Base-by-base conservation (phyloP, 2,888 invertebrate genomes). In the Cryptosula pallasiana region DNA sequence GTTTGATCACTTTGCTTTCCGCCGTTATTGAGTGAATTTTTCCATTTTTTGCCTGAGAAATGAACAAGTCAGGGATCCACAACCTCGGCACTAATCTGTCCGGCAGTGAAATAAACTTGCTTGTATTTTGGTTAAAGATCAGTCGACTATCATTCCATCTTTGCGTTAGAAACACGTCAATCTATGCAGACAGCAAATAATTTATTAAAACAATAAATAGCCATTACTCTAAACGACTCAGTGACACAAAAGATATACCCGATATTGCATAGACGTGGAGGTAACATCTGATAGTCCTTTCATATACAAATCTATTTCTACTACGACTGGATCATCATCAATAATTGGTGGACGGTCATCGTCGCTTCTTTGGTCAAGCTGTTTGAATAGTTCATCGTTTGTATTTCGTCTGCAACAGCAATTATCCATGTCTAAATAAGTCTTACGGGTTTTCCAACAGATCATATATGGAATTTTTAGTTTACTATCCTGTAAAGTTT, bases 111-210 rank as follows among this genome's bases (percentile, higher is more conserved):
- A 63, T 32, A 32, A 25, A 63, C 32, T 5, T 32, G n/a, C 32
- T n/a, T 34, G 5, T 34, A 5, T 2, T 13, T 25, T 63, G 20
- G 5, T 25, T 25, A 32, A 63, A 63, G 5, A 13, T 27, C 63
- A 63, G 34, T 13, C 63, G 27, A 13, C 32, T 63, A 34, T 63
- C 63, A 63, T 25, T 27, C 63, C 63, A 63, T 25, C 32, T 20
- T 63, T 63, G 63, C 5, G 63, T 63, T 5, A 63, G 63, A 32
- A 63, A 63, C 29, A 63, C 20, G n/a, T 63, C 63, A 29, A 63
- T 32, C 63, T 63, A 45, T 13, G 45, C 45, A 20, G n/a, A n/a
- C n/a, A n/a, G n/a, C n/a, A n/a, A n/a, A n/a, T n/a, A n/a, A n/a
- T n/a, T n/a, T n/a, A n/a, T n/a, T n/a, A n/a, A n/a, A n/a, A n/a